Evolutionary conservation across 2,113 vertebrate species (phyloP).

Genomic region (Irena cyanogastra): DNA sequence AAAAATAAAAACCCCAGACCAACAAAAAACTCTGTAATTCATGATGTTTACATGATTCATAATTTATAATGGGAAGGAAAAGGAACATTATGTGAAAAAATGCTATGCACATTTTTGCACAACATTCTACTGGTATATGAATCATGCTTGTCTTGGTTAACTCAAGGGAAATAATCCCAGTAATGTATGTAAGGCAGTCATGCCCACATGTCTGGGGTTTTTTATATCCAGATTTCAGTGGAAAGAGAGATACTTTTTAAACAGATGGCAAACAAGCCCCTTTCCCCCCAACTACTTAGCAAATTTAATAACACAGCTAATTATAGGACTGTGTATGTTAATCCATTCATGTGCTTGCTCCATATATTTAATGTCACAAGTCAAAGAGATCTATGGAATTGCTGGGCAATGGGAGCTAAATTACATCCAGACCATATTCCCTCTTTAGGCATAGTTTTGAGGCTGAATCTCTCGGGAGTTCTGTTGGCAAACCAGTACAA

Average conservation of each 20-base stretch:
- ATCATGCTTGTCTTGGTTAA: constrained; percentile 52
- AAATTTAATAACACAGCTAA: constrained; percentile 60
- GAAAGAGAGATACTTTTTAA: constrained; percentile 50
- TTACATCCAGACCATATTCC: constrained; percentile 11
- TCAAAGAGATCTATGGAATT: constrained; percentile 10
- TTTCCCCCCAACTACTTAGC: constrained; percentile 34
- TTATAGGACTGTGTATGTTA: constrained; percentile 18
- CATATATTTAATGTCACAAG: constrained; percentile 37
- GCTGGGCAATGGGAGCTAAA: constrained; percentile 14
- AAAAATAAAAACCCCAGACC: neutral
- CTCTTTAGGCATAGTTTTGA: neutral
- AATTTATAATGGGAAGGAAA: constrained; percentile 47
- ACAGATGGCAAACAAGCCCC: constrained; percentile 57
- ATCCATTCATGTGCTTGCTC: constrained; percentile 8
- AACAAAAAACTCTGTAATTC: neutral
- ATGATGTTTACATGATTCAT: constrained; percentile 14
- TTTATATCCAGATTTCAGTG: constrained; percentile 58
- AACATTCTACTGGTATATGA: constrained; percentile 44
- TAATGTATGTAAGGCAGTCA: constrained; percentile 51
- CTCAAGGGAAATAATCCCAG: constrained; percentile 55
- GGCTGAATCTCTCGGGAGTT: neutral
- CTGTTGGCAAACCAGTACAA: neutral
- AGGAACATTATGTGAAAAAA: constrained; percentile 33
- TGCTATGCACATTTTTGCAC: constrained; percentile 44
- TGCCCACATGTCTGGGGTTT: constrained; percentile 54